Evolutionary conservation across 1,140 invertebrate genomes (phyloP).

Genomic region (Drosophila rhopaloa): DNA sequence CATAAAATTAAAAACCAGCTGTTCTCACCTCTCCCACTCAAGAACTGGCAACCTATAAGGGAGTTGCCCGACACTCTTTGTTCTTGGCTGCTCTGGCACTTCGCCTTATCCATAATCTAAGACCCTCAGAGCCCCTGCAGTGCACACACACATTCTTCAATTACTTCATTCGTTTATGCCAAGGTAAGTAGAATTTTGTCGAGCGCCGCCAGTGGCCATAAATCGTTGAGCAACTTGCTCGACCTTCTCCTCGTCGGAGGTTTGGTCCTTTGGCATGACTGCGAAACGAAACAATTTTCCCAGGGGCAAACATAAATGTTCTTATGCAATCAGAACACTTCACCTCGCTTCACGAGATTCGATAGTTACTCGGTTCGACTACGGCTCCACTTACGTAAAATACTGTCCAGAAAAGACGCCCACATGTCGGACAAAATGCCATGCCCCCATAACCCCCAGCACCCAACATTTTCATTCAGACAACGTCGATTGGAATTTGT

Average conservation of each 20-base stretch:
- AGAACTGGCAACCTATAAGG: background rate
- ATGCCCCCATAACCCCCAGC: background rate
- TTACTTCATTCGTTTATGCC: slow-evolving; percentile 49
- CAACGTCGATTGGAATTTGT: slow-evolving; percentile 34
- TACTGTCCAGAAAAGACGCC: slow-evolving; percentile 40
- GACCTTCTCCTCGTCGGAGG: slow-evolving; percentile 19
- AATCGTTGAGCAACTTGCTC: slow-evolving; percentile 49
- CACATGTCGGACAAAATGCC: slow-evolving; percentile 35
- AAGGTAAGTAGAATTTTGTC: slow-evolving; percentile 44
- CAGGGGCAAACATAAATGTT: slow-evolving; percentile 24
- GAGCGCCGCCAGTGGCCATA: slow-evolving; percentile 45
- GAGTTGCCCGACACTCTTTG: slow-evolving; percentile 1
- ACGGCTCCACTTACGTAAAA: slow-evolving; percentile 45
- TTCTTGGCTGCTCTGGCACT: slow-evolving; percentile 7
- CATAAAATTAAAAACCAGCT: background rate
- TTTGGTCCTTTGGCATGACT: slow-evolving; percentile 26
- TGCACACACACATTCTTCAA: slow-evolving; percentile 39
- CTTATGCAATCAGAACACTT: slow-evolving; percentile 58
- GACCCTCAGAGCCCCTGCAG: slow-evolving; percentile 15
- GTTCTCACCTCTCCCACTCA: no score
- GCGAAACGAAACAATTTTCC: slow-evolving; percentile 27
- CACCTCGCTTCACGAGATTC: slow-evolving; percentile 35
- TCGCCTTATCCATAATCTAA: slow-evolving; percentile 45
- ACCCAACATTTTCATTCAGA: slow-evolving; percentile 14
- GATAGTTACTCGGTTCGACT: slow-evolving; percentile 15